Base-by-base conservation (phyloP, 2,888 invertebrate genomes). In the Drosophila birchii region DNA sequence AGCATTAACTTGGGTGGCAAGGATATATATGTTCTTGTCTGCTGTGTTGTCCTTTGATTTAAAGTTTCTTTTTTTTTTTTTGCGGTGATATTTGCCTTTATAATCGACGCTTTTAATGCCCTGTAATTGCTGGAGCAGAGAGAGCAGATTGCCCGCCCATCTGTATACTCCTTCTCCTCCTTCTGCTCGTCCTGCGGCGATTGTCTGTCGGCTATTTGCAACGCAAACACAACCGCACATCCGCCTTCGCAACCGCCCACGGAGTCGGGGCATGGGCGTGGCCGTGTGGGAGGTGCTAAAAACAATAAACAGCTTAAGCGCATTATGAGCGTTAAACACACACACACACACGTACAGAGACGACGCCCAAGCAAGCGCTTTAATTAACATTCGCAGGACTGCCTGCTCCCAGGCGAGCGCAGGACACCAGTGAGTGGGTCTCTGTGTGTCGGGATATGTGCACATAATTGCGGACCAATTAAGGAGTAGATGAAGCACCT, bases 221-320 rank as follows among this genome's bases (percentile, higher is more conserved):
- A 71, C 53, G 49, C 54, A 86, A 75, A 78, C 76, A 83, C 55
- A 59, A 39, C 34, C 45, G 59, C 72, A 78, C 55, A 54, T 39
- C 38, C 53, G 58, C 41, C 47, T 18, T 18, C 64, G 47, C 56
- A 54, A 26, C 16, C 47, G 47, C 45, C 45, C 51, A 32, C 49
- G 32, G 14, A 45, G 29, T 51, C 14, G 43, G 36, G 44, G 23
- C 23, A 8, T 14, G 29, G 56, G 36, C 55, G 58, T 43, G 45
- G 56, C 41, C 12, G 9, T 26, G 64, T 26, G 64, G 64, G 29
- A 63, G 36, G 64, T 56, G 76, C 55, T 56, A 63, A 75, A 75
- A 57, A 78, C 76, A 69, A 80, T 82, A 86, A 86, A 80, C 76
- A 78, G 83, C 83, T 82, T 82, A 73, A 82, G 76, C 45, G 72